These are phyloP conservation scores for Aegotheles bennettii DNA, from an alignment of 2,113 vertebrate species.

Conservation along the genomic window DNA sequence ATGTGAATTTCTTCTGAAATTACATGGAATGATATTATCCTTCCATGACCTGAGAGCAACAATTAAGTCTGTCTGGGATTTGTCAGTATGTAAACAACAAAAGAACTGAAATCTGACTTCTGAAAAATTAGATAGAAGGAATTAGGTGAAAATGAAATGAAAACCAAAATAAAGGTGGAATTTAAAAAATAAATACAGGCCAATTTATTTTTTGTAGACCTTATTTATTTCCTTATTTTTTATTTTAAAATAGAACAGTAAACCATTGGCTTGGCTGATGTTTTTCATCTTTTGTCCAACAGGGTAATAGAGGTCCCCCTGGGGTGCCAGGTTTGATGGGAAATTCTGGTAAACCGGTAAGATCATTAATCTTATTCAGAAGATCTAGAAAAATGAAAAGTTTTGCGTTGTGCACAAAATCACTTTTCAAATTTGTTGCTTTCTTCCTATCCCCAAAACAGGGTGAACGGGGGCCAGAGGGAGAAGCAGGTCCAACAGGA, in stretches of 20 bases:
- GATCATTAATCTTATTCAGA: background rate
- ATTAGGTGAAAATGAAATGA: background rate
- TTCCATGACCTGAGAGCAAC: background rate
- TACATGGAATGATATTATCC: background rate
- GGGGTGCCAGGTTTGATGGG: conserved; percentile 88
- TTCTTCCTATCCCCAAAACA: conserved; percentile 40
- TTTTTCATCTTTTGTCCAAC: background rate
- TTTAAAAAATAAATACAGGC: background rate
- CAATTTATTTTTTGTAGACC: background rate
- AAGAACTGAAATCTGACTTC: background rate
- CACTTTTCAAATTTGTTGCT: background rate
- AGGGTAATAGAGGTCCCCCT: conserved; percentile 83
- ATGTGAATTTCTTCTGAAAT: background rate
- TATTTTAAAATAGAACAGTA: background rate
- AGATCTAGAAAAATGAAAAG: background rate
- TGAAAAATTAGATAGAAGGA: background rate
- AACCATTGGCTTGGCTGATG: background rate
- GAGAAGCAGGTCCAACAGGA: conserved; percentile 85
- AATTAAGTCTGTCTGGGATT: background rate
- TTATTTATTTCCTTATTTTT: background rate
- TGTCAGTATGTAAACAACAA: background rate
- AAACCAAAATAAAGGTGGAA: background rate
- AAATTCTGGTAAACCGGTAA: conserved; percentile 89
- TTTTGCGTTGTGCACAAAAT: background rate
- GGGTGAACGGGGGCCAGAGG: conserved; percentile 89